These are phyloP conservation scores for Dipodomys merriami DNA, from an alignment of 2,113 vertebrate genomes.

Conservation along the genomic window DNA sequence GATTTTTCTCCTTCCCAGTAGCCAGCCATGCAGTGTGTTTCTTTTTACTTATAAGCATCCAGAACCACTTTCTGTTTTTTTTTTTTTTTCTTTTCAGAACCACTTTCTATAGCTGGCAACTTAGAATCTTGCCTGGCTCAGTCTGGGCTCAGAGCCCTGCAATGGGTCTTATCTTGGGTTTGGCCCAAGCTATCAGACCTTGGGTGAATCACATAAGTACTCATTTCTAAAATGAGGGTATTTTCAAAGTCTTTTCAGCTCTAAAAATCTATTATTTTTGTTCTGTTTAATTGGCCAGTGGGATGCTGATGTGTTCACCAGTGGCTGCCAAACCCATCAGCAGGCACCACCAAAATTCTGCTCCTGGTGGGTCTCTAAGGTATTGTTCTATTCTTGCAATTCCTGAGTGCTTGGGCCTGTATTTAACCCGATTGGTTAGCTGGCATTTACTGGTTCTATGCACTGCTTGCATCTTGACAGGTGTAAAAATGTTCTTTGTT, in stretches of 20 bases:
- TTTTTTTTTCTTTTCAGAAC: not conserved
- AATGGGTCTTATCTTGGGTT: not conserved
- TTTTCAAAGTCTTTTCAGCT: conserved; percentile 31
- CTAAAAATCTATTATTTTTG: not conserved
- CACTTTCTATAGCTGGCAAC: not conserved
- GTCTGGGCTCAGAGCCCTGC: not conserved
- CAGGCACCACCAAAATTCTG: not conserved
- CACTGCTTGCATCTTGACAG: conserved; percentile 46
- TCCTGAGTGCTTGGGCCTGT: not conserved
- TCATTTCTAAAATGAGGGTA: not conserved
- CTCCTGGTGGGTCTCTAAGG: not conserved
- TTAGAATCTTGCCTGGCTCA: not conserved
- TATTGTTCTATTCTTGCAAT: not conserved
- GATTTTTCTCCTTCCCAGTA: not conserved
- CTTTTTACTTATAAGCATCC: not conserved
- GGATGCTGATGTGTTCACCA: not conserved
- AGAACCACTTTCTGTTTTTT: not conserved
- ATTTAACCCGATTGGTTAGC: not conserved
- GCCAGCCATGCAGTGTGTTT: not conserved
- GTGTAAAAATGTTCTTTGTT: conserved; percentile 75
- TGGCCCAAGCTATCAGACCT: conserved; percentile 2
- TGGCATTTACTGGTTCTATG: not conserved
- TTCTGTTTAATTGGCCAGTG: not conserved
- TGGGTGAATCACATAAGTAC: not conserved
- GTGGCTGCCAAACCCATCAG: not conserved